phyloP scores from a whole-genome alignment of 2,888 invertebrate genomes.

The Eupithecia insigniata region DNA sequence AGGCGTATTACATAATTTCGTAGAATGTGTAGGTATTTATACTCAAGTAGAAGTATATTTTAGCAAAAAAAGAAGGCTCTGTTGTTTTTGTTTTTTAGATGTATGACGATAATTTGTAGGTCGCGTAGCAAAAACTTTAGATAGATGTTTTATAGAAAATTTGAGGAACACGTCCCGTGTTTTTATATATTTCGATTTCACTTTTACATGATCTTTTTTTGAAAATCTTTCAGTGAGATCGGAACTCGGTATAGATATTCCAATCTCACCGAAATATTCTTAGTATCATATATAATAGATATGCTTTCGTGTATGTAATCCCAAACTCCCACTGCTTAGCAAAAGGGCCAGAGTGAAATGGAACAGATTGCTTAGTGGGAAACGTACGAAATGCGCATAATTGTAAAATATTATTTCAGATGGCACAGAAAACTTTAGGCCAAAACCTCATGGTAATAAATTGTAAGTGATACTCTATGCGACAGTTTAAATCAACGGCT shows the following conservation, averaged over 20 bases:
- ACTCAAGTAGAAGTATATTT: background rate
- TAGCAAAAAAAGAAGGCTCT: background rate
- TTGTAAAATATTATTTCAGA: background rate
- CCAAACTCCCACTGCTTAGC: too few species aligned
- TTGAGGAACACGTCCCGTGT: too few species aligned
- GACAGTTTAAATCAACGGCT: background rate
- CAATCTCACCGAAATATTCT: background rate
- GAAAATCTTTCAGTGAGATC: too few species aligned
- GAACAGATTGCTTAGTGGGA: background rate
- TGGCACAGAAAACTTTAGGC: background rate
- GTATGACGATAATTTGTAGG: background rate
- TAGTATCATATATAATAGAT: background rate
- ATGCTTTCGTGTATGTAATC: background rate
- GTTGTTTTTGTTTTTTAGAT: background rate
- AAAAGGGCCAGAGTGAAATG: background rate
- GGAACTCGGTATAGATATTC: background rate
- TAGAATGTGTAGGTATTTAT: background rate
- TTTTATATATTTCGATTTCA: too few species aligned
- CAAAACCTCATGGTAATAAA: background rate
- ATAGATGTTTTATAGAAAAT: too few species aligned
- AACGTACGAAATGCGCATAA: background rate
- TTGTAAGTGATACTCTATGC: background rate
- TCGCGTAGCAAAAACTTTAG: background rate
- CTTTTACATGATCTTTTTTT: too few species aligned
- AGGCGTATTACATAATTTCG: constrained; percentile 9